These are phyloP conservation scores for Pristionchus mayeri DNA, from an alignment of 2,888 invertebrate genomes.

Conservation along the genomic window DNA sequence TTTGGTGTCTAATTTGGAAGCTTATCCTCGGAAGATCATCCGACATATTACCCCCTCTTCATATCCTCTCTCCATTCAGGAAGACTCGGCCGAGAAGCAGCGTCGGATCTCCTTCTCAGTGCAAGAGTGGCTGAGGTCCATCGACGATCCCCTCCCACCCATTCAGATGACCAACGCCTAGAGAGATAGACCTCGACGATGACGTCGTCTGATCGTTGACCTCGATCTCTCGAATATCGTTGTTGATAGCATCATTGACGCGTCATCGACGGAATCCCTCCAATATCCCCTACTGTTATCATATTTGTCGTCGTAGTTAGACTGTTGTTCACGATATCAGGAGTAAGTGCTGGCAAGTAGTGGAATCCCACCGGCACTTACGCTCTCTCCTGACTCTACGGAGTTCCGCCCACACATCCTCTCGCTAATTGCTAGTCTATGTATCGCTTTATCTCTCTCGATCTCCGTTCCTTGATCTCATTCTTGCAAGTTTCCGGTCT, in stretches of 20 bases:
- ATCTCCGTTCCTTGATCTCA: not conserved
- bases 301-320: not conserved
- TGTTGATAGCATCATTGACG: no score
- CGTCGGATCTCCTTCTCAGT: slow-evolving; percentile 49
- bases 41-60: no score
- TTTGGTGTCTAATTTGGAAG: no score
- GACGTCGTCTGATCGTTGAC: no score
- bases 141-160: slow-evolving; percentile 18
- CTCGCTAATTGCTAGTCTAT: slow-evolving; percentile 13
- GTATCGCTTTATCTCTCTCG: slow-evolving; percentile 4
- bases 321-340: not conserved
- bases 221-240: no score
- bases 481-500: not conserved
- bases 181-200: not conserved
- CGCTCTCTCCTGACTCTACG: slow-evolving; percentile 16
- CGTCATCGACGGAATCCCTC: no score
- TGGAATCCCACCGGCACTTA: not conserved
- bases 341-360: no score
- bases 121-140: slow-evolving; percentile 46
- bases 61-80: not conserved
- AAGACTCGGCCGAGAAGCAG: slow-evolving; percentile 47
- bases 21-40: no score
- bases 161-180: slow-evolving; percentile 23
- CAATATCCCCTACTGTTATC: no score
- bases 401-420: slow-evolving; percentile 34